A percentile compares a stretch with the other conserved stretches of the same genome.
Evolutionary conservation across 2,797 vertebrate genomes (phyloP).

Genomic region (Sebastiscus tertius): DNA sequence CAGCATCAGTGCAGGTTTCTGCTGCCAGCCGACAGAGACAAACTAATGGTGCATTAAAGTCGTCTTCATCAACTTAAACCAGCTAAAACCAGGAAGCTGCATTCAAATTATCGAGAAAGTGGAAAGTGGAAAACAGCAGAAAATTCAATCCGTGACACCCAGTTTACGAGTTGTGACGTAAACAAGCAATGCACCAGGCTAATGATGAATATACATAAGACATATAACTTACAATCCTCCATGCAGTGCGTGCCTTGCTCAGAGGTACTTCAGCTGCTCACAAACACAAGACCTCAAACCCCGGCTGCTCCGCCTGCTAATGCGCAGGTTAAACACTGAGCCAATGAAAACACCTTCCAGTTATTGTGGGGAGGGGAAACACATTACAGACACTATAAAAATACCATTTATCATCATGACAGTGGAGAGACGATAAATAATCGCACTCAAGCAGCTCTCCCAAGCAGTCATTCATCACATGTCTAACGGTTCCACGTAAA

Average conservation of each 20-base stretch:
- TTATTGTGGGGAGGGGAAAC: slow-evolving; percentile 31
- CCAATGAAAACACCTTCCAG: slow-evolving; percentile 21
- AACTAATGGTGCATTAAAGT: not conserved
- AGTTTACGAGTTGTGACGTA: not conserved
- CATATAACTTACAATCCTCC: not conserved
- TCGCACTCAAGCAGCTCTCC: slow-evolving; percentile 43
- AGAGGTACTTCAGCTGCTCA: slow-evolving; percentile 1
- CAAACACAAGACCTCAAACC: not conserved
- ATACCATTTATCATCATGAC: slow-evolving; percentile 57
- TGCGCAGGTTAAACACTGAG: slow-evolving; percentile 30
- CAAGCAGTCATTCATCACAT: slow-evolving; percentile 49
- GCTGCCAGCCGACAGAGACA: not conserved
- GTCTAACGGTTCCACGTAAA: slow-evolving; percentile 24
- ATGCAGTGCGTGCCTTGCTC: not conserved
- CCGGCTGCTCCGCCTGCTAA: not conserved
- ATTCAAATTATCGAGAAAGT: not conserved
- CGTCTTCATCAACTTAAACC: not conserved
- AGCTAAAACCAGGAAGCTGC: not conserved
- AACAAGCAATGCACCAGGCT: not conserved
- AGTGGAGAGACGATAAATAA: slow-evolving; percentile 55
- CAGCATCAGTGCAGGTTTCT: not conserved
- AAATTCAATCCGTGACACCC: not conserved
- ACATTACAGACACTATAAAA: slow-evolving; percentile 36
- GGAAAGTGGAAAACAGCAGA: not conserved
- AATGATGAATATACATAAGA: not conserved